These are phyloP conservation scores for Cyclura pinguis DNA, from an alignment of 2,797 vertebrate species.

Conservation along the genomic window DNA sequence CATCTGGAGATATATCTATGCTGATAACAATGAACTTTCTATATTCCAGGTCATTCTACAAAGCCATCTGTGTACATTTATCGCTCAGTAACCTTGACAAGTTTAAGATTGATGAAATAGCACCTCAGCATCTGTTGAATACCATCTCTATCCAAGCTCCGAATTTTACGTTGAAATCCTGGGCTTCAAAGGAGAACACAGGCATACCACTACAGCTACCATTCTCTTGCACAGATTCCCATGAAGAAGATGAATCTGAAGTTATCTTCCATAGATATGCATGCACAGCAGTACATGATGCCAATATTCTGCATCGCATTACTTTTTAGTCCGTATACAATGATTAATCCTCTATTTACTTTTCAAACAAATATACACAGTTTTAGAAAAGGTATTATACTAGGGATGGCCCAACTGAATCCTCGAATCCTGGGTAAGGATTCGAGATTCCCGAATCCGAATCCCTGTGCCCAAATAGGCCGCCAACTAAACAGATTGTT, in stretches of 20 bases:
- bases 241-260: background rate
- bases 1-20: background rate
- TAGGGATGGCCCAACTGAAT: too few species aligned
- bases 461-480: too few species aligned
- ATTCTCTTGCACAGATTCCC: background rate
- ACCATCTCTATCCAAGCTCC: background rate
- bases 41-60: background rate
- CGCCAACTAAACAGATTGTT: too few species aligned
- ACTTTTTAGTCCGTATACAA: background rate
- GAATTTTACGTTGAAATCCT: background rate
- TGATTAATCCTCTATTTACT: background rate
- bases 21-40: background rate
- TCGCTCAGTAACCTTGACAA: background rate
- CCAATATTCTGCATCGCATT: background rate
- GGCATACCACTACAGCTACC: background rate
- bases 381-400: background rate
- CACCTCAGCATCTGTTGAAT: constrained; percentile 2
- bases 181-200: background rate
- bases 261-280: background rate
- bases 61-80: constrained; percentile 4
- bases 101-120: background rate
- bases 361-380: background rate
- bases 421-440: too few species aligned
- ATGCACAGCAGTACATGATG: background rate
- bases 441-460: too few species aligned